phyloP scores from a whole-genome alignment of 2,113 vertebrate species.

The Crypturellus undulatus region DNA sequence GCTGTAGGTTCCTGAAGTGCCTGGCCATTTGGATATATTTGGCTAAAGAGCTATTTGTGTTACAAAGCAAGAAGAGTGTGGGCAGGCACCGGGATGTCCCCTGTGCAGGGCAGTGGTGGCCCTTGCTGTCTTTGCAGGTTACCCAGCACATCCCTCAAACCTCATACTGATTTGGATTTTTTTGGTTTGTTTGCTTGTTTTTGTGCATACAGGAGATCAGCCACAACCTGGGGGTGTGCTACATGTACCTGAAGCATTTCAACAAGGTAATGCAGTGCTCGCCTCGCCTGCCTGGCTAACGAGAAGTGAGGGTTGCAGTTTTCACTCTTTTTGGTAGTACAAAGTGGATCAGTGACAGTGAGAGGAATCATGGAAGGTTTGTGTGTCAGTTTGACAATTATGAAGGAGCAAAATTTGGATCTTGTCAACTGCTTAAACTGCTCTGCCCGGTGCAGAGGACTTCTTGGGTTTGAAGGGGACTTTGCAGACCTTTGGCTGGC shows the following conservation, averaged over 20 bases:
- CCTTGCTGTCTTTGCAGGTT: neutral
- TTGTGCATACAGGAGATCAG: slow-evolving; percentile 87
- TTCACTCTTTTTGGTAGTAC: neutral
- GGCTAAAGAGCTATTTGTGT: neutral
- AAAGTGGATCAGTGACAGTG: neutral
- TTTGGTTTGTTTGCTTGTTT: neutral
- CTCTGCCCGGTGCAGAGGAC: neutral
- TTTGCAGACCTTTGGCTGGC: neutral
- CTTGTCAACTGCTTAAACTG: neutral
- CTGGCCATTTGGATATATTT: neutral
- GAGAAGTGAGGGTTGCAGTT: neutral
- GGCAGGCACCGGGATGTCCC: neutral
- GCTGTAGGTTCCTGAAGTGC: neutral
- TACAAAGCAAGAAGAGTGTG: neutral
- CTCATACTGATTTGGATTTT: neutral
- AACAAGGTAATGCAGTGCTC: slow-evolving; percentile 82
- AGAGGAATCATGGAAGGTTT: neutral
- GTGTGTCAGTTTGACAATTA: neutral
- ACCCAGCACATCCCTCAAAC: neutral
- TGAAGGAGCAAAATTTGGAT: too few relatives aligned
- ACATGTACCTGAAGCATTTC: slow-evolving; percentile 94
- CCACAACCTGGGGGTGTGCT: slow-evolving; percentile 95
- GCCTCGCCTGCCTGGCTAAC: neutral
- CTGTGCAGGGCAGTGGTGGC: neutral
- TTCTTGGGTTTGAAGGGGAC: neutral